Base-by-base conservation (phyloP, 2,113 vertebrate species). In the Egretta garzetta region DNA sequence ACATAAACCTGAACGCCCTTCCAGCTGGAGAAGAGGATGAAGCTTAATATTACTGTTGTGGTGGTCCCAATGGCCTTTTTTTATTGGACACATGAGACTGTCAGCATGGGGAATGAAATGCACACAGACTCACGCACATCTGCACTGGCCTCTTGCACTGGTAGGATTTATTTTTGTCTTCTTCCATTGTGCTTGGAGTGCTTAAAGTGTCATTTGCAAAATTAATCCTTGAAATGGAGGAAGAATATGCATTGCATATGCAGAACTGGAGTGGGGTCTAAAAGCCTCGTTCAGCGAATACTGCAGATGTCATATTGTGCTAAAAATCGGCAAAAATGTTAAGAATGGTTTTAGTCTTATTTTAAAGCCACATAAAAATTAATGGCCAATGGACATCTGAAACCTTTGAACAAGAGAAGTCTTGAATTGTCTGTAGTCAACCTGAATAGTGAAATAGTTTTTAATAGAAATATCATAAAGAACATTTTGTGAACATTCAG, bases 101-200 rank as follows among this genome's bases (percentile, higher is more conserved):
- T 50, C 56, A 88, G 45, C 27, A 30, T 50, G 55, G 32, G 33
- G 30, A 74, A 37, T 74, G 7, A 77, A 91, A 81, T 49, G 55
- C 63, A 15, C 77, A 66, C 86, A 68, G 56, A 52, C 15, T 71
- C 33, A 4, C 2, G 9, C 66, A 72, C 96, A 95, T 94, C 80
- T 96, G 93, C 67, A 59, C 52, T 96, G 90, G 82, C 76, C 90
- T 81, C 68, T 95, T 95, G 89, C 80, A 72, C 84, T 95, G 80
- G 33, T 14, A 33, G 62, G 71, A 66, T 93, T 96, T 96, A 95
- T 96, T 97, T 97, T 92, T 96, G n/a, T 89, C 64, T 95, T 71
- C 59, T 72, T 92, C 68, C 47, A 80, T 95, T 95, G 88, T 92
- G 87, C 77, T 86, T 62, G 17, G 63, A 97, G 88, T 56, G 45